These are phyloP conservation scores for Ochlodes sylvanus DNA, from an alignment of 2,888 invertebrate species.

Conservation along the genomic window DNA sequence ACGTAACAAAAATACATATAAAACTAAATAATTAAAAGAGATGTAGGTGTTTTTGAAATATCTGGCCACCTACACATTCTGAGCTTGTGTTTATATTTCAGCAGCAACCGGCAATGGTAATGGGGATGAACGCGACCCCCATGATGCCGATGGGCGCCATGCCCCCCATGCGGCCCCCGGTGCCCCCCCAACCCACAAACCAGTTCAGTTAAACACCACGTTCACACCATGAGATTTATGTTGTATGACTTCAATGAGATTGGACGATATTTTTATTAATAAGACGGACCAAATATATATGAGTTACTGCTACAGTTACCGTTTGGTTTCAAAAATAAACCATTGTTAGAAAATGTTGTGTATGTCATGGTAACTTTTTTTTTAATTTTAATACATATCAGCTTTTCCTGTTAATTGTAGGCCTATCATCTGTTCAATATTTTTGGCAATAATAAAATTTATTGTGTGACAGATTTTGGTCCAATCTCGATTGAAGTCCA, in stretches of 20 bases:
- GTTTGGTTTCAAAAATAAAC: background rate
- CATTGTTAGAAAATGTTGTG: background rate
- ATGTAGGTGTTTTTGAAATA: background rate
- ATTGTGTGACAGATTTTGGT: background rate
- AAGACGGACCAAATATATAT: background rate
- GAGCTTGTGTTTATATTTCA: conserved; percentile 48
- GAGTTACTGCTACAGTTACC: background rate
- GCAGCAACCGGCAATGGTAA: conserved; percentile 82
- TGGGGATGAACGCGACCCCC: conserved; percentile 72
- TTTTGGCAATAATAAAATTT: background rate
- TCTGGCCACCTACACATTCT: background rate
- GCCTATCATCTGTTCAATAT: background rate
- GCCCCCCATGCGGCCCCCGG: conserved; percentile 71
- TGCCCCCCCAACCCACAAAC: conserved; percentile 74
- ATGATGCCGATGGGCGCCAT: conserved; percentile 70
- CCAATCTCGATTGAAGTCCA: conserved; percentile 21
- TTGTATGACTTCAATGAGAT: conserved; percentile 11
- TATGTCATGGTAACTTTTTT: background rate
- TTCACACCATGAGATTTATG: conserved; percentile 43
- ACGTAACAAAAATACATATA: background rate
- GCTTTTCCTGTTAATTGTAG: background rate
- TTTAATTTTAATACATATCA: background rate
- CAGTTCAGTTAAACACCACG: conserved; percentile 74
- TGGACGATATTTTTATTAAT: background rate
- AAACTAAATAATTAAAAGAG: background rate